Conservation (phyloP, 2,888 invertebrate genomes). For the Hyposoter dolosus region DNA sequence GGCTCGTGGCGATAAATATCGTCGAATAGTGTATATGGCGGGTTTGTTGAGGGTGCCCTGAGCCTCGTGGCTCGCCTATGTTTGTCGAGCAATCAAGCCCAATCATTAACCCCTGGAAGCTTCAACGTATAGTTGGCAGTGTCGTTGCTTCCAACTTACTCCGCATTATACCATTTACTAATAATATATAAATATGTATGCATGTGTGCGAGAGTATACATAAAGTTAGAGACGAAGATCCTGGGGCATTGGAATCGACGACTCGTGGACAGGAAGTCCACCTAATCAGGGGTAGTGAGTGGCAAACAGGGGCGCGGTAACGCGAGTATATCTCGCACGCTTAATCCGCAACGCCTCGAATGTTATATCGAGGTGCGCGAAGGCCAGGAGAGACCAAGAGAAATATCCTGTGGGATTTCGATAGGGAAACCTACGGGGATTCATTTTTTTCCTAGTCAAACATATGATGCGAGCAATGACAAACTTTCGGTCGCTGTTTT, state of each 20-base stretch:
- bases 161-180: constrained; percentile 41
- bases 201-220: constrained; percentile 16
- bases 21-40: not conserved
- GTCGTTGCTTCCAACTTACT: constrained; percentile 47
- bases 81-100: constrained; percentile 84
- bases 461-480: too few species aligned
- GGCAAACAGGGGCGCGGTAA: constrained; percentile 84
- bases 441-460: constrained; percentile 24
- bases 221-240: constrained; percentile 56
- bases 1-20: not conserved
- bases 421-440: constrained; percentile 37
- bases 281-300: constrained; percentile 85
- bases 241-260: constrained; percentile 63
- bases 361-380: constrained; percentile 2
- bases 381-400: not conserved
- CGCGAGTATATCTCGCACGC: constrained; percentile 48
- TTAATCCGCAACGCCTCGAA: constrained; percentile 48
- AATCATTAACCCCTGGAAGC: constrained; percentile 82
- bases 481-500: not conserved
- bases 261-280: constrained; percentile 84
- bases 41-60: constrained; percentile 65
- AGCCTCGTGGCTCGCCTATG: constrained; percentile 81
- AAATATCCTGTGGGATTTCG: constrained; percentile 64
- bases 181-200: constrained; percentile 31
- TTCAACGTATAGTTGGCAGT: constrained; percentile 1